A percentile compares a stretch with the other conserved stretches of the same genome.
phyloP scores from a whole-genome alignment of 2,888 invertebrate species.

The Ommatoiulus sabulosus region DNA sequence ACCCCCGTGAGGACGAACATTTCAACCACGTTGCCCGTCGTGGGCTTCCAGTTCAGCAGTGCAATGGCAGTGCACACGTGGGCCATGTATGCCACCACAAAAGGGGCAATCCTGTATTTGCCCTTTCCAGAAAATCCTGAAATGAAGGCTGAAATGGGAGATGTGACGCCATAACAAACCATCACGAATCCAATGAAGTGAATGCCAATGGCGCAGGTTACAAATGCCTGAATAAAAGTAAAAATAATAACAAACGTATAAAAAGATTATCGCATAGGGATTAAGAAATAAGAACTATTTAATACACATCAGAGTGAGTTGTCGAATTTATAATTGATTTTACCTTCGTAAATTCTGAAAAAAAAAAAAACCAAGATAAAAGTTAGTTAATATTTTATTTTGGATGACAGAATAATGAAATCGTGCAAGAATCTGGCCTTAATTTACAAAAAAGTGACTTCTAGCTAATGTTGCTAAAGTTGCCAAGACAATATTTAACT shows the following conservation, averaged over 20 bases:
- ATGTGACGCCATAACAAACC: slow-evolving; percentile 53
- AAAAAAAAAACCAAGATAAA: not conserved
- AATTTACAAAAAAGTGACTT: too few relatives aligned
- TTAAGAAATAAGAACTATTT: too few relatives aligned
- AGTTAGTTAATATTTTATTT: not conserved
- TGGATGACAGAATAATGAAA: too few relatives aligned
- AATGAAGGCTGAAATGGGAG: slow-evolving; percentile 49
- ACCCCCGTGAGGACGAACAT: slow-evolving; percentile 59
- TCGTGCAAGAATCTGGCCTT: too few relatives aligned
- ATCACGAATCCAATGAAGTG: slow-evolving; percentile 57
- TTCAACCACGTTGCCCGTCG: slow-evolving; percentile 56
- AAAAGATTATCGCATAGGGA: too few relatives aligned
- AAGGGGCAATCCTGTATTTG: slow-evolving; percentile 47
- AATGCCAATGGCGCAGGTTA: slow-evolving; percentile 57
- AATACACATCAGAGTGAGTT: not conserved
- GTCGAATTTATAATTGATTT: not conserved
- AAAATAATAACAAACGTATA: not conserved
- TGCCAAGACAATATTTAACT: too few relatives aligned
- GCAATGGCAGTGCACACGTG: slow-evolving; percentile 54
- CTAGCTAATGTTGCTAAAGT: too few relatives aligned
- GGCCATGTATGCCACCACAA: slow-evolving; percentile 51
- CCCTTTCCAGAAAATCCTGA: slow-evolving; percentile 50
- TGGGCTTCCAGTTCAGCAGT: slow-evolving; percentile 50
- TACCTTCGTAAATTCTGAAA: slow-evolving; percentile 55
- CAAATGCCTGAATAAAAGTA: slow-evolving; percentile 50